Evolutionary conservation across 1,140 invertebrate genomes (phyloP), one percentile per base, ranked within the genome.

Genomic region (Chironomus striatipennis): DNA sequence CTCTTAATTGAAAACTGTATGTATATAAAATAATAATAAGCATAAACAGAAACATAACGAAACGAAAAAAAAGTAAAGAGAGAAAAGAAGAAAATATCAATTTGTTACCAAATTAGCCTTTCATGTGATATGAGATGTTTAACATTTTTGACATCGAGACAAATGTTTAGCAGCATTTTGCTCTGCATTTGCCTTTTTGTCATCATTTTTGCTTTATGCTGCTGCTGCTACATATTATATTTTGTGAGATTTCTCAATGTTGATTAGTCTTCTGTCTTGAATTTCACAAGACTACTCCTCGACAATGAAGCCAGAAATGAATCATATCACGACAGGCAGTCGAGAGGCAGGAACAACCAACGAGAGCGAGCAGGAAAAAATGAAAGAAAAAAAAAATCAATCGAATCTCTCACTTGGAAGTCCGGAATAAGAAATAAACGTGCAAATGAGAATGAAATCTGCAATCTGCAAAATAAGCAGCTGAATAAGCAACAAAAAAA

Each of bases 71-170:
- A 34, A 34, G n/a, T n/a, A n/a, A 2, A 47, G 43, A 47, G 43
- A 47, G 47, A 57, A 57, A 15, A 57, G 47, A 57, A 47, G n/a
- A 70, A 21, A 70, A 70, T 20, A 70, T 70, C 65, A 20, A 70
- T 70, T 70, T 70, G 65, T 70, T 70, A 70, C 65, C 18, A 70
- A 70, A 70, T 70, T 70, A 70, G 65, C 65, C 18, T 70, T 70
- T 21, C 17, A 70, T 70, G 20, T 70, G 17, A 70, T 21, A 57
- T 15, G 20, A 20, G 17, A 70, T 21, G 18, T 70, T 70, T 70
- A 70, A 70, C 65, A 57, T 57, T 70, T 21, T 70, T 70, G 65
- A 70, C 65, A 70, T 70, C 65, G 65, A 57, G 47, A 70, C 65
- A 70, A 70, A 70, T 70, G 65, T 18, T 70, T 70, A 18, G 20